A percentile compares a stretch with the other conserved stretches of the same genome.
phyloP scores from a whole-genome alignment of 2,797 vertebrate species.

The Rhinogobio ventralis region DNA sequence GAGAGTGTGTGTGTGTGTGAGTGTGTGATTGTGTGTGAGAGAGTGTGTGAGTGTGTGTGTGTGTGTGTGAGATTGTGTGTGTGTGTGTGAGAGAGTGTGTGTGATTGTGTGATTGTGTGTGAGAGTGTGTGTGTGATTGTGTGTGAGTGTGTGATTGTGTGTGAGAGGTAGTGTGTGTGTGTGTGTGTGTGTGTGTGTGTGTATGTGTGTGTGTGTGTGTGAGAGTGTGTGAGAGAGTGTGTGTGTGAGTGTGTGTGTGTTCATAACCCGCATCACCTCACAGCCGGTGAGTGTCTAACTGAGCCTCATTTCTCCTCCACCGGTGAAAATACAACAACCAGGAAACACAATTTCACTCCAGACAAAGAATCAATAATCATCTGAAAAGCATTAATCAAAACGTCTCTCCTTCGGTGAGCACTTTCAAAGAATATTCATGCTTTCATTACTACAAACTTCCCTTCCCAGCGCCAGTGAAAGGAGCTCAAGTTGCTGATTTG shows the following conservation, averaged over 20 bases:
- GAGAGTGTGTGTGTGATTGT: neutral
- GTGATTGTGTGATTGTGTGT: neutral
- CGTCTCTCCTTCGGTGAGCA: neutral
- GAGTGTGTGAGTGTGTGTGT: neutral
- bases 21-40: neutral
- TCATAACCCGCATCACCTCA: neutral
- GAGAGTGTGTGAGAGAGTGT: neutral
- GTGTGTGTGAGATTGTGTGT: neutral
- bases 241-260: conserved; percentile 1
- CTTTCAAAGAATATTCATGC: conserved; percentile 31
- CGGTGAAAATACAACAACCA: neutral
- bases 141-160: neutral
- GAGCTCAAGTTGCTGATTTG: conserved; percentile 40
- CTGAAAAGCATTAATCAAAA: conserved; percentile 59
- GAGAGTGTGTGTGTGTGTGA: neutral
- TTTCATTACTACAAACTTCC: conserved; percentile 38
- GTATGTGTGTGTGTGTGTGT: neutral
- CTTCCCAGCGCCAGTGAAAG: neutral
- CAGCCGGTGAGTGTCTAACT: conserved; percentile 16
- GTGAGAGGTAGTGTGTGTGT: neutral
- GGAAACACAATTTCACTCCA: conserved; percentile 42
- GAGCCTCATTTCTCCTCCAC: conserved; percentile 22
- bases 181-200: neutral
- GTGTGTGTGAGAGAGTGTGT: neutral
- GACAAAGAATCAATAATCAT: conserved; percentile 56